A percentile compares a stretch with the other conserved stretches of the same genome.
These are phyloP conservation scores for Phania funesta DNA, from an alignment of 2,888 invertebrate genomes.

Conservation along the genomic window DNA sequence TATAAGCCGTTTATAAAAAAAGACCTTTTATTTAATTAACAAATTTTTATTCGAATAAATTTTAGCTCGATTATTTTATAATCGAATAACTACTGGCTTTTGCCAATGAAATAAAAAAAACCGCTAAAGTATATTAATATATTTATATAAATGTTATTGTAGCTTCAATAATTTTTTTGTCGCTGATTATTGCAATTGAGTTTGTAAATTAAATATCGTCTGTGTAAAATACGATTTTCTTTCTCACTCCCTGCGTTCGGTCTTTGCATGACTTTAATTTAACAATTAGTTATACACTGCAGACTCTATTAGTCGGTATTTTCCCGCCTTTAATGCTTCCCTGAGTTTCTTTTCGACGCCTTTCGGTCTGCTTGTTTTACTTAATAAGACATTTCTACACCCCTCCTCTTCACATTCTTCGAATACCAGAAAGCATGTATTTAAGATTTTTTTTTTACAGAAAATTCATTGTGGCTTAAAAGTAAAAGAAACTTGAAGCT, in stretches of 20 bases:
- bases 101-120: no score
- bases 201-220: no score
- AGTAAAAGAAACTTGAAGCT: conserved; percentile 1
- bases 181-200: no score
- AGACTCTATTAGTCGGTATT: conserved; percentile 51
- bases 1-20: no score
- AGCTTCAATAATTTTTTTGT: no score
- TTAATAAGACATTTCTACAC: background rate
- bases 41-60: no score
- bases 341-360: conserved; percentile 29
- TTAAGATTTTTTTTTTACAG: conserved; percentile 7
- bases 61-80: no score
- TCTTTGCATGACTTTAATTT: conserved; percentile 28
- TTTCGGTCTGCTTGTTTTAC: conserved; percentile 39
- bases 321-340: background rate
- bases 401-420: background rate
- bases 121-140: no score
- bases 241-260: background rate
- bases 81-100: no score
- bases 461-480: conserved; percentile 25
- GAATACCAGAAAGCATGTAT: conserved; percentile 9
- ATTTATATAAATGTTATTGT: no score
- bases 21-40: no score
- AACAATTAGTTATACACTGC: conserved; percentile 64
- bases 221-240: background rate